phyloP scores from a whole-genome alignment of 2,888 invertebrate genomes.

The Carterocephalus palaemon region DNA sequence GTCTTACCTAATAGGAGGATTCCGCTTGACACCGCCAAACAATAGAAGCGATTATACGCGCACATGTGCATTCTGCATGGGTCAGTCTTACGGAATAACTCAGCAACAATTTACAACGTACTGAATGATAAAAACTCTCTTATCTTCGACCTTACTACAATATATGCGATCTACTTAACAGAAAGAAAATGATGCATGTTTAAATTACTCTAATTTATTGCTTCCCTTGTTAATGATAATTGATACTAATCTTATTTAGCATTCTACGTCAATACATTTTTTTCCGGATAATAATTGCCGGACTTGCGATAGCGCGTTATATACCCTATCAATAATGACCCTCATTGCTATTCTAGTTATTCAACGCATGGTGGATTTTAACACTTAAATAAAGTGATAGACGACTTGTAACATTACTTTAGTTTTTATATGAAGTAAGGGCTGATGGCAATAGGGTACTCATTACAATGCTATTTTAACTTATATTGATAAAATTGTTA shows the following conservation, averaged over 20 bases:
- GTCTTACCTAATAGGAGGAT: conserved; percentile 42
- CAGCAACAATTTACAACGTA: conserved; percentile 1
- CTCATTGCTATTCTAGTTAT: not conserved
- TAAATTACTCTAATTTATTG: conserved; percentile 20
- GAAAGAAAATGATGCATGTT: conserved; percentile 18
- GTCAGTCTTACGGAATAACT: conserved; percentile 6
- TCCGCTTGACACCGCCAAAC: conserved; percentile 44
- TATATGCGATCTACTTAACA: conserved; percentile 18
- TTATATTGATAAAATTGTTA: too few species aligned
- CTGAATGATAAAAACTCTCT: conserved; percentile 6
- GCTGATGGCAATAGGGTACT: too few species aligned
- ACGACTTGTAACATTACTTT: not conserved
- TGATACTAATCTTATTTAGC: conserved; percentile 23
- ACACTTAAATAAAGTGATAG: conserved; percentile 5
- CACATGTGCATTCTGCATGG: conserved; percentile 31
- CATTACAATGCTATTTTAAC: too few species aligned
- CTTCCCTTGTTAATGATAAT: conserved; percentile 24
- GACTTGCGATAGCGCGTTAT: conserved; percentile 7
- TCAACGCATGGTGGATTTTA: conserved; percentile 14
- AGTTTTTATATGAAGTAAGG: not conserved
- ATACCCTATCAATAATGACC: conserved; percentile 4
- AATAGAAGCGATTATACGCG: conserved; percentile 41
- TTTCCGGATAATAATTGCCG: conserved; percentile 14
- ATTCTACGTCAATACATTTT: conserved; percentile 22
- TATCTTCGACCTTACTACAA: conserved; percentile 1